Evolutionary conservation across 2,888 invertebrate genomes (phyloP).

Genomic region (Mimas tiliae): DNA sequence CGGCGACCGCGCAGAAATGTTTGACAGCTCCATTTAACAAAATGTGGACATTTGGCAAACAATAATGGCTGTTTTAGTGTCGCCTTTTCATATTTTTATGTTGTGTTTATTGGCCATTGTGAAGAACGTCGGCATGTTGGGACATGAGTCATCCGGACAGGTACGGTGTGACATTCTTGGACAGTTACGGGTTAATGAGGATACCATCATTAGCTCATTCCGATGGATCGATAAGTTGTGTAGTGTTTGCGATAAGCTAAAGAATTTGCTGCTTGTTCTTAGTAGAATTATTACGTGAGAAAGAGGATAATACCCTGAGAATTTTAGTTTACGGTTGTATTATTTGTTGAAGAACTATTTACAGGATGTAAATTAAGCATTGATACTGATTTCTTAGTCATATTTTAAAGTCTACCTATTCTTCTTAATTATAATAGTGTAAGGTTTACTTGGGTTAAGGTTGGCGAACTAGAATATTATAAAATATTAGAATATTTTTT

Average conservation of each 20-base stretch:
- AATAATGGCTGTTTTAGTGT: conserved; percentile 79
- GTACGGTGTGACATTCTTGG: conserved; percentile 66
- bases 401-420: no score
- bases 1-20: conserved; percentile 51
- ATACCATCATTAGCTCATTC: conserved; percentile 25
- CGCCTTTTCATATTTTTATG: conserved; percentile 78
- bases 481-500: no score
- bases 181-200: conserved; percentile 71
- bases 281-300: neutral
- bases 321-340: neutral
- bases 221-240: neutral
- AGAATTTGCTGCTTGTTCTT: neutral
- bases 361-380: no score
- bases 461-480: no score
- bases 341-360: no score
- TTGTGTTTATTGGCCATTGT: conserved; percentile 82
- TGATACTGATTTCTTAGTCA: no score
- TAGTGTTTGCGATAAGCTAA: neutral
- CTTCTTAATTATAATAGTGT: no score
- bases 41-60: conserved; percentile 76
- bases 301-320: neutral
- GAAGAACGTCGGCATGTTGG: conserved; percentile 56
- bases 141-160: conserved; percentile 58
- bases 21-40: conserved; percentile 80
- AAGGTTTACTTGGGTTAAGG: no score